Conservation (phyloP, 35 echinoderm and acorn worm species). For the Lytechinus variegatus region DNA sequence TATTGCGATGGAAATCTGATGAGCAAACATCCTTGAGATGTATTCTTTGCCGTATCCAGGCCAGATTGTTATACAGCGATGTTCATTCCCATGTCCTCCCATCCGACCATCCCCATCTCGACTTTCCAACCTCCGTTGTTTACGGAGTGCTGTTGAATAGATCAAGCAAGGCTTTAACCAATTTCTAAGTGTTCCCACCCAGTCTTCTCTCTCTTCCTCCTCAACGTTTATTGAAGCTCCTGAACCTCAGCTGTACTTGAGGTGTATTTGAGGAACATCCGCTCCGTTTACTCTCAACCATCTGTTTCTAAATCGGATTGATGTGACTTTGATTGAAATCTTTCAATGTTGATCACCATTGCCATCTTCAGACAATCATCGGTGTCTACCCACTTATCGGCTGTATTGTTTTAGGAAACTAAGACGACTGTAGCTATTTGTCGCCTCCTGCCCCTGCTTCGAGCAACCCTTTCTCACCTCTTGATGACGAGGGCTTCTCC, state of each 20-base stretch:
- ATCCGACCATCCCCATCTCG: neutral
- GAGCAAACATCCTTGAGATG: slow-evolving; percentile 34
- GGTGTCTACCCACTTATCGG: neutral
- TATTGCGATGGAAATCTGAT: slow-evolving; percentile 19
- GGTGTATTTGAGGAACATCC: neutral
- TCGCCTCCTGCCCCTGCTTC: neutral
- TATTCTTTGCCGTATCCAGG: neutral
- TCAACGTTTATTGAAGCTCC: neutral
- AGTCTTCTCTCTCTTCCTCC: neutral
- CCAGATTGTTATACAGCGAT: neutral
- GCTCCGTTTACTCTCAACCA: neutral
- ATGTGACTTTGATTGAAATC: slow-evolving; percentile 18
- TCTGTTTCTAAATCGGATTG: slow-evolving; percentile 21
- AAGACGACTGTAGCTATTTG: neutral
- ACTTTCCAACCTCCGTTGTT: slow-evolving; percentile 11
- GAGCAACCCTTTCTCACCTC: neutral
- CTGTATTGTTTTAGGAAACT: slow-evolving; percentile 6
- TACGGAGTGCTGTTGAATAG: slow-evolving; percentile 10
- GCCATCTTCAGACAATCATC: neutral
- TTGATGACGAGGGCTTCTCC: neutral
- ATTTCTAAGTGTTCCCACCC: neutral
- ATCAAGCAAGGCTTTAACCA: neutral
- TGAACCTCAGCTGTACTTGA: slow-evolving; percentile 3
- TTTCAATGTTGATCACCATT: neutral
- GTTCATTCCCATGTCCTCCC: neutral